Evolutionary conservation across 2,888 invertebrate genomes (phyloP).

Genomic region (Pecten maximus): DNA sequence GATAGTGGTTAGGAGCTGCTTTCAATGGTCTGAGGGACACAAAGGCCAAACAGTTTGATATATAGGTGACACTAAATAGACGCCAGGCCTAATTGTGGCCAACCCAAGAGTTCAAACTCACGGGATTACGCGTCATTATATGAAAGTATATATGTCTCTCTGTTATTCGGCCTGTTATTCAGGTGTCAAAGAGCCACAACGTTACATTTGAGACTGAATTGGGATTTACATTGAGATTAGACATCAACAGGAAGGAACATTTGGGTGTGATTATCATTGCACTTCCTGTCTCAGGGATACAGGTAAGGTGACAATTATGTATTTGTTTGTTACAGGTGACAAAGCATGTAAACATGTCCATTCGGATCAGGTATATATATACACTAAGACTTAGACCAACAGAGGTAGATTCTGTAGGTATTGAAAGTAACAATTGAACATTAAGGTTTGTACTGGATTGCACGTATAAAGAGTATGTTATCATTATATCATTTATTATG

Average conservation of each 20-base stretch:
- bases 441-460: not conserved
- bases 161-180: not conserved
- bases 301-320: not conserved
- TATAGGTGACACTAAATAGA: conserved; percentile 33
- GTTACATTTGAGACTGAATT: not conserved
- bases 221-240: not conserved
- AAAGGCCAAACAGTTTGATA: conserved; percentile 26
- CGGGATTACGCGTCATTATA: not conserved
- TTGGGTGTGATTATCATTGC: conserved; percentile 23
- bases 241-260: not conserved
- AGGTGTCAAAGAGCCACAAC: not conserved
- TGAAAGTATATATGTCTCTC: conserved; percentile 23
- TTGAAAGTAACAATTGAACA: not conserved
- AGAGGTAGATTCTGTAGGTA: not conserved
- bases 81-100: not conserved
- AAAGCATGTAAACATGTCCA: not conserved
- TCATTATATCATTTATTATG: too few relatives aligned
- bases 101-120: not conserved
- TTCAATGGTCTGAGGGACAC: conserved; percentile 18
- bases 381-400: not conserved
- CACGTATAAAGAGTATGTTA: too few relatives aligned
- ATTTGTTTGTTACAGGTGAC: not conserved
- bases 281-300: not conserved
- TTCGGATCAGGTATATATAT: not conserved
- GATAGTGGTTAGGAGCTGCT: conserved; percentile 5